Base-by-base conservation (phyloP, 1,140 invertebrate species). In the Zaprionus camerounensis region DNA sequence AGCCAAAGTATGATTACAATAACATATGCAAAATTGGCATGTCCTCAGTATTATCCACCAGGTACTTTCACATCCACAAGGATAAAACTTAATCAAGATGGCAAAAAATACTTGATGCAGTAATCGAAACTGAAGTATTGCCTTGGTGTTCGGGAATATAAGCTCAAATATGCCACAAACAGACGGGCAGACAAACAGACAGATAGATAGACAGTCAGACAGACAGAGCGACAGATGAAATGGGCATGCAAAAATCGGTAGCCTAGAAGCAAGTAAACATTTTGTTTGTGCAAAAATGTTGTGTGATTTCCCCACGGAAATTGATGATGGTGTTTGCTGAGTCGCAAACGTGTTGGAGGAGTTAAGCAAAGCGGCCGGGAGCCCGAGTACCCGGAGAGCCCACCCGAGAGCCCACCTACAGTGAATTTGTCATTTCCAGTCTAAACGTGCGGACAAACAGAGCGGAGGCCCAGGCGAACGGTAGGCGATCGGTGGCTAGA, bases 361-460 rank as follows among this genome's bases (percentile, higher is more conserved):
- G 79, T 76, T 90, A 82, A 88, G 78, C 78, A 71, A 58, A 70
- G 66, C 62, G 65, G 61, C 49, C 36, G 44, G 31, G 46, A 36
- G 44, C 55, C 58, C 51, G 61, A 53, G 34, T 59, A 20, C 46
- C 46, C 22, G 41, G 72, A 70, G 51, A 55, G 49, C 31, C 63
- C 51, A 65, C 56, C 56, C 51, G 36, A 22, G 36, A 63, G 84
- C 78, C 82, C 85, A 90, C 85, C 85, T 91, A 90, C 81, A 90
- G 85, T 85, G 85, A 90, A 90, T 90, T 90, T 90, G 85, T 90
- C 85, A 90, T 90, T 90, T 90, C 79, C 86, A 90, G 85, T 90
- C 78, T 85, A 90, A 90, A 91, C 85, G 85, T 90, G 85, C 79
- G 73, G 86, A 90, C 86, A 90, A 82, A 85, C 82, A 90, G 68